A percentile compares a stretch with the other conserved stretches of the same genome.
Evolutionary conservation across 2,797 vertebrate genomes (phyloP).

Genomic region (Champsocephalus esox): DNA sequence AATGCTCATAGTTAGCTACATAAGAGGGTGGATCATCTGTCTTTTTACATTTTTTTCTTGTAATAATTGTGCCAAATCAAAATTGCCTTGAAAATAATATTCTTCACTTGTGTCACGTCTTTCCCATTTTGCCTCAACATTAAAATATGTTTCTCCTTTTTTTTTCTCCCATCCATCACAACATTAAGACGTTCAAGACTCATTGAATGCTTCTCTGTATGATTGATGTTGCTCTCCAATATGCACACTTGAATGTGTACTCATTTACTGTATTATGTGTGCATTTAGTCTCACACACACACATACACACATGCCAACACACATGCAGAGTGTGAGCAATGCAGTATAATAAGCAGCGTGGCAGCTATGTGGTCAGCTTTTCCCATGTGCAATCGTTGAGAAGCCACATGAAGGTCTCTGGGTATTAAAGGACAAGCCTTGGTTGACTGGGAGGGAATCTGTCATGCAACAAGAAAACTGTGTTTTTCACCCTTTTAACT

Average conservation of each 20-base stretch:
- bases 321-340: conserved; percentile 77
- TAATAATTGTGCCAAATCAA: neutral
- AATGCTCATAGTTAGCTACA: neutral
- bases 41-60: neutral
- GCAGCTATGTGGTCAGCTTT: conserved; percentile 84
- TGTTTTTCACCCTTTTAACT: conserved; percentile 81
- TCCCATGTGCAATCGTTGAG: conserved; percentile 86
- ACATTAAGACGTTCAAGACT: conserved; percentile 82
- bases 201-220: conserved; percentile 73
- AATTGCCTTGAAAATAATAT: neutral
- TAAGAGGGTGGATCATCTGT: neutral
- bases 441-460: conserved; percentile 88
- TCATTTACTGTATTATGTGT: conserved; percentile 48
- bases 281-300: conserved; percentile 50
- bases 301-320: conserved; percentile 64
- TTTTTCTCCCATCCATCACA: conserved; percentile 63
- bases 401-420: conserved; percentile 86
- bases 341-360: conserved; percentile 87
- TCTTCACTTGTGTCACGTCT: neutral
- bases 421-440: conserved; percentile 91
- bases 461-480: conserved; percentile 88
- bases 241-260: conserved; percentile 42
- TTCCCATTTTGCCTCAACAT: conserved; percentile 25
- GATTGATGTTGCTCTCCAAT: conserved; percentile 66
- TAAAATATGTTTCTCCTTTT: conserved; percentile 4